Evolutionary conservation across 2,888 invertebrate genomes (phyloP).

Genomic region (Empis stercorea): DNA sequence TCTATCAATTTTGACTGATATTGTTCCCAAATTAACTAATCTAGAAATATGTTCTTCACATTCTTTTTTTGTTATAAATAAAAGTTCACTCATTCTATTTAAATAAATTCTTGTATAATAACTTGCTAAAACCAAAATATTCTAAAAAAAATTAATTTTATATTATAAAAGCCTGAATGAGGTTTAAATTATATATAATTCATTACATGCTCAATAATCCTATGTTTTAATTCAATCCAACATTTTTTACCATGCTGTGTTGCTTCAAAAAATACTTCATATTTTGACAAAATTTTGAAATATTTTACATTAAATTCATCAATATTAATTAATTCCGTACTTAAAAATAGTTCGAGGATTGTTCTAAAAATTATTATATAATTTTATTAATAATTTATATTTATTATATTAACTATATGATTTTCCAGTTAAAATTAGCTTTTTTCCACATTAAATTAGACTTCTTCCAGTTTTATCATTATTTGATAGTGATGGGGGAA

Average conservation of each 20-base stretch:
- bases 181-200: neutral
- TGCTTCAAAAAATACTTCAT: constrained; percentile 58
- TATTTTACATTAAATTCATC: constrained; percentile 66
- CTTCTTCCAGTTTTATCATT: too few relatives aligned
- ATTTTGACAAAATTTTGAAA: constrained; percentile 58
- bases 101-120: constrained; percentile 84
- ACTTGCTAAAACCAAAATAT: constrained; percentile 87
- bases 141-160: constrained; percentile 12
- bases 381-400: too few relatives aligned
- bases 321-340: constrained; percentile 87
- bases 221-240: constrained; percentile 78
- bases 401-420: too few relatives aligned
- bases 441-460: too few relatives aligned
- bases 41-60: constrained; percentile 85
- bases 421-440: too few relatives aligned
- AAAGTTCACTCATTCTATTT: constrained; percentile 73
- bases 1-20: constrained; percentile 84
- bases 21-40: constrained; percentile 73
- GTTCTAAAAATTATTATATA: constrained; percentile 9
- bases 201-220: constrained; percentile 75
- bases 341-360: constrained; percentile 74
- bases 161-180: too few relatives aligned
- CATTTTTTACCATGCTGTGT: constrained; percentile 68
- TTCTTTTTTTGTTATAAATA: constrained; percentile 70
- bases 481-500: too few relatives aligned